Base-by-base conservation (phyloP, 64 coral and sea anemone genomes). In the Porites australiensis region DNA sequence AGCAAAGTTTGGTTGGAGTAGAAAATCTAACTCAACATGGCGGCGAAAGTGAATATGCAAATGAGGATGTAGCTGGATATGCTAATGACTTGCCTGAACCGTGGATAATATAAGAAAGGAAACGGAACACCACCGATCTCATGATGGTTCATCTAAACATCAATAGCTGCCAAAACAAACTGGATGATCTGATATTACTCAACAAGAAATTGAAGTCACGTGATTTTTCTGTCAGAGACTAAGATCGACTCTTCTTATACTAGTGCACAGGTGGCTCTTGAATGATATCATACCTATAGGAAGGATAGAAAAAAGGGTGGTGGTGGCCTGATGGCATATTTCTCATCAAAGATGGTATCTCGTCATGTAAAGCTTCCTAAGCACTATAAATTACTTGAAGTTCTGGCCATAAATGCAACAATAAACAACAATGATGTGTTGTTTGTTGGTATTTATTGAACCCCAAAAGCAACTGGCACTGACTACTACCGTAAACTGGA, bases 181-280 rank as follows among this genome's bases (percentile, higher is more conserved):
- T 80, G n/a, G 77, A 80, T 55, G 77, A 80, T 5, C 9, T 80
- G 48, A 20, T 22, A 20, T 9, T 58, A 37, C 50, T 80, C 77
- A 92, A 84, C 44, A 84, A 54, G 12, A 49, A 92, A 50, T 45
- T 92, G 5, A 82, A 75, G 52, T 53, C 89, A 57, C 78, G 63
- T 92, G 5, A 92, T 92, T 12, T 92, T 92, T 75, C 51, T 92
- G 13, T 53, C 89, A 44, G 89, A 92, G 69, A 92, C 89, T 12
- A 92, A 92, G 67, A 92, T 92, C 87, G 82, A 92, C 19, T 75
- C 50, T 10, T 86, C 90, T 13, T 92, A 92, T 47, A 51, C 90
- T 8, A 77, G 52, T 77, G 58, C 23, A 9, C 90, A 92, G 46
- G 59, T 92, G 6, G 13, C 50, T 58, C 79, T 84, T 60, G 65